A percentile compares a stretch with the other conserved stretches of the same genome.
Conservation (phyloP, 2,797 vertebrate genomes). For the Morus bassanus region DNA sequence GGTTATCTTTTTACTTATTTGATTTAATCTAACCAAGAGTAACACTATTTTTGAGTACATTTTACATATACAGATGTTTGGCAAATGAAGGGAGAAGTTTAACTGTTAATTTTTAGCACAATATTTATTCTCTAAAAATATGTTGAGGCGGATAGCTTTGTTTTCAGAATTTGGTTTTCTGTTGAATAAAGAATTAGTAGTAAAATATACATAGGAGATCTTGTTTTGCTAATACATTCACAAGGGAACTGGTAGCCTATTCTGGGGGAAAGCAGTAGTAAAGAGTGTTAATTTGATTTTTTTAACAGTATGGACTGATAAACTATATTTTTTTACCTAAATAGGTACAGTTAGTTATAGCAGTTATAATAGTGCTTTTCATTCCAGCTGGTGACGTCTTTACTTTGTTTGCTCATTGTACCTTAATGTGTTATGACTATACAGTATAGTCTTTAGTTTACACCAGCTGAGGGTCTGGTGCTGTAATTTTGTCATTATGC, state of each 20-base stretch:
- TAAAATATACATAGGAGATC: not conserved
- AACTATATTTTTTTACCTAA: not conserved
- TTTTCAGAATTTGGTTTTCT: not conserved
- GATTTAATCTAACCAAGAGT: constrained; percentile 8
- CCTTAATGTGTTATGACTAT: not conserved
- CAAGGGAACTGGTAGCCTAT: not conserved
- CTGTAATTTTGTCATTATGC: not conserved
- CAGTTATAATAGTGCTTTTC: not conserved
- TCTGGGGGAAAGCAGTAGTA: not conserved
- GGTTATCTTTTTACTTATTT: constrained; percentile 7
- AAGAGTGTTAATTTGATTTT: not conserved
- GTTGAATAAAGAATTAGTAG: not conserved
- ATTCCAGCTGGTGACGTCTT: not conserved
- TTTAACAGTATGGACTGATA: not conserved
- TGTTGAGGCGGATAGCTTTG: not conserved
- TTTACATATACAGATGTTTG: not conserved
- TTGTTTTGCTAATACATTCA: not conserved
- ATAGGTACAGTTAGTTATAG: not conserved
- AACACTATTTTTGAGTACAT: not conserved
- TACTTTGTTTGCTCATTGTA: not conserved
- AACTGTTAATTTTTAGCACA: not conserved
- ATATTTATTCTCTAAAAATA: not conserved
- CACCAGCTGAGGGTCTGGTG: not conserved
- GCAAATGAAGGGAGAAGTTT: not conserved
- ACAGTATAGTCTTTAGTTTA: not conserved